Percentiles rank a stretch among this genome's conserved stretches.
Conservation (phyloP, 2,113 vertebrate genomes). For the Gavialis gangeticus region DNA sequence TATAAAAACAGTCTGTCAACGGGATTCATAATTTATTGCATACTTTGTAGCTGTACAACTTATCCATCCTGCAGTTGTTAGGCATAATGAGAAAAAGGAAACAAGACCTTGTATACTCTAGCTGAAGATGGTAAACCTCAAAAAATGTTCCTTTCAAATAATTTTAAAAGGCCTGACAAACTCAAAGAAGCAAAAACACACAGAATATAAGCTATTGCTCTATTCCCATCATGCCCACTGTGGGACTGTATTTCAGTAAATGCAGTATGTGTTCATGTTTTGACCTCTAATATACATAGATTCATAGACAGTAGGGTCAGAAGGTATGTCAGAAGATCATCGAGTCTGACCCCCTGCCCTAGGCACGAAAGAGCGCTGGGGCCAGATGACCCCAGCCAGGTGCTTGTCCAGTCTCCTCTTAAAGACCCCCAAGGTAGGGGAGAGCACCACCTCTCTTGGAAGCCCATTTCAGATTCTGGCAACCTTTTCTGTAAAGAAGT, state of each 20-base stretch:
- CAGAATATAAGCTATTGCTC: no score
- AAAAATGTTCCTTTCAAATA: neutral
- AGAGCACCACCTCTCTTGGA: no score
- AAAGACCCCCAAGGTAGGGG: no score
- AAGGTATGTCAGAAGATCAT: no score
- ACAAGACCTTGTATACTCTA: slow-evolving; percentile 24
- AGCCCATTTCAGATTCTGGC: no score
- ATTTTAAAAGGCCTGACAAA: neutral
- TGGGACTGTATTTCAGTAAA: neutral
- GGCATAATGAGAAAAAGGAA: slow-evolving; percentile 54
- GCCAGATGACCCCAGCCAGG: no score
- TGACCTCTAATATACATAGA: neutral
- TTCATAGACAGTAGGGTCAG: no score
- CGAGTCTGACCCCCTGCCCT: no score
- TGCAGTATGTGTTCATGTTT: neutral
- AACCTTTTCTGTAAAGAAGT: no score
- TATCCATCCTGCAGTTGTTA: slow-evolving; percentile 51
- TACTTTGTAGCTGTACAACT: neutral
- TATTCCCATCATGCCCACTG: neutral
- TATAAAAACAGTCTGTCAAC: slow-evolving; percentile 35
- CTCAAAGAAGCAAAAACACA: neutral
- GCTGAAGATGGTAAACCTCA: neutral
- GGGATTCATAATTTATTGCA: slow-evolving; percentile 66
- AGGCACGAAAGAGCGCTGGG: no score
- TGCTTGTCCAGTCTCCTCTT: no score